phyloP scores from a whole-genome alignment of 2,113 vertebrate species.

The Pao palembangensis region DNA sequence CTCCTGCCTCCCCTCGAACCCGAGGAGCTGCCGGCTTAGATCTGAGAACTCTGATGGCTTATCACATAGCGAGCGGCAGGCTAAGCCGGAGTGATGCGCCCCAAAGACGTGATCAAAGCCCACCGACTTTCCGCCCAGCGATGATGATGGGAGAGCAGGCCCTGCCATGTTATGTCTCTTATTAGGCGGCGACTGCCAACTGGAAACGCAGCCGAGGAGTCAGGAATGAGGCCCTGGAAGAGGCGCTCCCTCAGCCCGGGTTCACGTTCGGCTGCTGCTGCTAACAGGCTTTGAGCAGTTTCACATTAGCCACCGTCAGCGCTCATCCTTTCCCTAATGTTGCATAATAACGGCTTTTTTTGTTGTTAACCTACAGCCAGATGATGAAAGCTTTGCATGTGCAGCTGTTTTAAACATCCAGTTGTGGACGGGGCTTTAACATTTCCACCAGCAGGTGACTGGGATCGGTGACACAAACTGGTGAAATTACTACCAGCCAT shows the following conservation, averaged over 20 bases:
- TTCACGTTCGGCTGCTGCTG: constrained; percentile 19
- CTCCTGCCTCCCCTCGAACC: constrained; percentile 56
- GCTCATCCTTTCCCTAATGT: constrained; percentile 9
- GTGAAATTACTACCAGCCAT: constrained; percentile 10
- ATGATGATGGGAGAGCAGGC: constrained; percentile 62
- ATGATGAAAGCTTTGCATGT: constrained; percentile 14
- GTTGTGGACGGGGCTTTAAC: constrained; percentile 2
- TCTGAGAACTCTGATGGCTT: constrained; percentile 68
- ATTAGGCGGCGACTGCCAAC: constrained; percentile 62
- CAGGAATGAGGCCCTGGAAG: constrained; percentile 44
- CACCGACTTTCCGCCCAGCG: constrained; percentile 60
- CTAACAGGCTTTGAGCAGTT: constrained; percentile 30
- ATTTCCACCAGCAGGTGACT: neutral
- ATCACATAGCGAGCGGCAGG: constrained; percentile 66
- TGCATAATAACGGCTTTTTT: constrained; percentile 9
- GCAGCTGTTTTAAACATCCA: constrained; percentile 7
- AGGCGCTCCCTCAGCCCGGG: constrained; percentile 29
- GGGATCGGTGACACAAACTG: constrained; percentile 1
- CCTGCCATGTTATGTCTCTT: constrained; percentile 66
- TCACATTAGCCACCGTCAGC: constrained; percentile 28
- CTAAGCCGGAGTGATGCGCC: constrained; percentile 68
- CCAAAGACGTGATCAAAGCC: constrained; percentile 73
- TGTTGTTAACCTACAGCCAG: constrained; percentile 7
- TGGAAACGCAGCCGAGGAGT: constrained; percentile 52
- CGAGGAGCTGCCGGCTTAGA: constrained; percentile 62